Base-by-base conservation (phyloP, 2,113 vertebrate genomes). In the Natator depressus region DNA sequence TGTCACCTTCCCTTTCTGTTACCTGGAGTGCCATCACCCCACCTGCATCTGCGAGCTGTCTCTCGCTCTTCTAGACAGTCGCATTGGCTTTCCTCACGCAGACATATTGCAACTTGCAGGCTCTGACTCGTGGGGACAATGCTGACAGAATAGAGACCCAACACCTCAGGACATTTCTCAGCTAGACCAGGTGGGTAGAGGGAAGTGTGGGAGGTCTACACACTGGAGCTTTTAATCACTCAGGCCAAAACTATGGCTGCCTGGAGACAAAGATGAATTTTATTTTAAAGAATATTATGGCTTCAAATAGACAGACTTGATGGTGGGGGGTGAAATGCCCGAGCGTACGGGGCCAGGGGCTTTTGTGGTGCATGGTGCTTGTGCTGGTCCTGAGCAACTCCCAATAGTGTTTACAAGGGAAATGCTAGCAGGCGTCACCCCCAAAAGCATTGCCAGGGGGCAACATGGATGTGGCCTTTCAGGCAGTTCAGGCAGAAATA, bases 291-390 rank as follows among this genome's bases (percentile, higher is more conserved):
- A 95, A 85, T 53, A 84, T 81, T 97, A 97, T 94, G 96, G 95
- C 97, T 97, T 97, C 80, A 95, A 95, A 95, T 91, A 84, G 96
- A 95, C 84, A 82, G 80, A 90, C 88, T 76, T 83, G 93, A 94
- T 92, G 94, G 95, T 91, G 85, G 82, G 42, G 19, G 85, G 88
- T 35, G 51, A 94, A 57, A 57, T 57, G 24, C 24, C 55, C 25
- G 1, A 57, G 25, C 2, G 10, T 27, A 57, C 4, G 10, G 55
- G 55, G 4, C 22, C 55, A 27, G 55, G 10, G 24, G 22, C 24
- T 57, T 27, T 27, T 10, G 22, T 55, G 22, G 54, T 55, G 54
- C 54, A 55, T 55, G 22, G 54, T 22, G 54, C 54, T 55, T 24
- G 55, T 57, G 55, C 55, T 2, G 10, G 25, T 46, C 38, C 59